These are phyloP conservation scores for Acanthosepion esculentum DNA, from an alignment of 2,888 invertebrate genomes.

Conservation along the genomic window DNA sequence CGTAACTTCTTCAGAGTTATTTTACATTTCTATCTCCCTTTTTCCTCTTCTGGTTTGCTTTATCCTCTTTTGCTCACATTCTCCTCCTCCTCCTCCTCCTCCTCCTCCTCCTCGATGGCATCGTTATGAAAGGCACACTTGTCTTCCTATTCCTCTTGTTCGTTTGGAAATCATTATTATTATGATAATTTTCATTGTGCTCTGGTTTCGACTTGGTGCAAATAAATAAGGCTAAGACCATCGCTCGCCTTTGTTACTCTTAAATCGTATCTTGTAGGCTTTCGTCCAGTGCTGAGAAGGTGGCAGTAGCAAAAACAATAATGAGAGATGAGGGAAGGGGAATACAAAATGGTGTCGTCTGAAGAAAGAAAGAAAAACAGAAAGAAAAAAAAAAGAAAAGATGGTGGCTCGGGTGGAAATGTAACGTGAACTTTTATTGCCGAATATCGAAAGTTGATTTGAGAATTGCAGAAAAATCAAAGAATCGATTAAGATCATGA, in stretches of 20 bases:
- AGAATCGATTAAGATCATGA: too few relatives aligned
- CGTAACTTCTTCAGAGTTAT: background rate
- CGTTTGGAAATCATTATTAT: background rate
- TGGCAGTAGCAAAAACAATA: background rate
- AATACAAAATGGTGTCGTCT: background rate
- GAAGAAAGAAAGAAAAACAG: background rate
- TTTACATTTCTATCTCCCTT: background rate
- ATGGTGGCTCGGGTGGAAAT: too few relatives aligned
- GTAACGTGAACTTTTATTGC: too few relatives aligned
- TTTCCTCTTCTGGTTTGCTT: background rate
- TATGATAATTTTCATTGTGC: conserved; percentile 2
- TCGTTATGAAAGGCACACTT: background rate
- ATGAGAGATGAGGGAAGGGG: background rate
- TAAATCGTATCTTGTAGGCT: conserved; percentile 3
- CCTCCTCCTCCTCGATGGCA: background rate
- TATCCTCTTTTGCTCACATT: background rate
- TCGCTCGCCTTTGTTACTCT: background rate
- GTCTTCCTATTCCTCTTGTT: background rate
- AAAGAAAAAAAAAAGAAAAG: too few relatives aligned
- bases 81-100: background rate
- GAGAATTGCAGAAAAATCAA: too few relatives aligned
- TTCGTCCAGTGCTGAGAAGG: background rate
- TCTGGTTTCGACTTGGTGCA: background rate
- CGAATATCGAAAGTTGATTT: too few relatives aligned
- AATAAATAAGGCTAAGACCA: conserved; percentile 10